Evolutionary conservation across 2,113 vertebrate species (phyloP), one percentile per base, ranked within the genome.

Genomic region (Corythoichthys intestinalis): DNA sequence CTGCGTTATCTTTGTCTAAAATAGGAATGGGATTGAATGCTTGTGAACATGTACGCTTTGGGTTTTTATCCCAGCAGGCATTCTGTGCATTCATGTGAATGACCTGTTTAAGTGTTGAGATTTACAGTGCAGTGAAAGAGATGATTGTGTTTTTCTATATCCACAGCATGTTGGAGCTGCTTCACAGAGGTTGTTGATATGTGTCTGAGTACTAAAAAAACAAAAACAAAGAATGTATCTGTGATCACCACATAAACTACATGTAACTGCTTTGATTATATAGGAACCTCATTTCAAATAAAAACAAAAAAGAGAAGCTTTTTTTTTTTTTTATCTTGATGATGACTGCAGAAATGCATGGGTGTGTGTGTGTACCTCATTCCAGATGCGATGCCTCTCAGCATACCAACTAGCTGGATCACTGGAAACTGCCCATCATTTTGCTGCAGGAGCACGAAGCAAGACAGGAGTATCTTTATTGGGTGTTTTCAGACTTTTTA

Each of bases 321-420:
- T 28, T 28, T 28, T 28, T 28, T 28, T 28, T 28, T 28, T 28
- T 28, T 28, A 28, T 28, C 20, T 28, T 28, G 20, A 28, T 28
- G 20, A 28, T 28, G 20, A 41, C 41, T 44, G 61, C 57, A 47
- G 38, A 15, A 35, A 50, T 65, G 65, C 59, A 57, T 57, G 68
- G 59, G 71, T 73, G 63, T 66, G 71, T 71, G 67, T 67, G 34
- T 66, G 13, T 79, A 90, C 90, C 97, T 98, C 96, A 98, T 98
- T 44, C 97, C 97, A 0, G 96, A 95, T 0, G 94, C 94, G 0
- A 99, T 98, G 54, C 97, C 97, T 71, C 97, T 87, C 84, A 99
- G 89, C 96, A 99, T 98, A 2, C 97, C 97, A 82, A 99, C 93
- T 85, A 99, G 91, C 92, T 99, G 97, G 89, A 98, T 98, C 70